Percentiles rank a stretch among this genome's conserved stretches.
Conservation (phyloP, 2,888 invertebrate genomes). For the Himalopsyche tibetana region DNA sequence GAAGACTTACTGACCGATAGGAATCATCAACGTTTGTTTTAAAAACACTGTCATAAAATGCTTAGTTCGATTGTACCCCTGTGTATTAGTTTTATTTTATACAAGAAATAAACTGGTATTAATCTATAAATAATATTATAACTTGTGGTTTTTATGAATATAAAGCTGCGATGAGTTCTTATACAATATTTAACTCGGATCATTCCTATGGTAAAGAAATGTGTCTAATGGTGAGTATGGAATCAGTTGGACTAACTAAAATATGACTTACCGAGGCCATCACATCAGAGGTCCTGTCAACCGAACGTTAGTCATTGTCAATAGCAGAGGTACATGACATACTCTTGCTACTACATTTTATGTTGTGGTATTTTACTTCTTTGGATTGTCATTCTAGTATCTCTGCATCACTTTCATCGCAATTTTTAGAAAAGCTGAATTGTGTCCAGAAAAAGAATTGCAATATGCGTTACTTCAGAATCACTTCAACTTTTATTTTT, state of each 20-base stretch:
- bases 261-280: not conserved
- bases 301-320: not conserved
- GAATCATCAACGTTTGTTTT: slow-evolving; percentile 77
- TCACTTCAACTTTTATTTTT: too few relatives aligned
- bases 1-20: slow-evolving; percentile 79
- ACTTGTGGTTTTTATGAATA: slow-evolving; percentile 18
- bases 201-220: not conserved
- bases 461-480: too few relatives aligned
- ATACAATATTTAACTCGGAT: not conserved
- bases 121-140: slow-evolving; percentile 68
- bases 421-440: too few relatives aligned
- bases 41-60: slow-evolving; percentile 72
- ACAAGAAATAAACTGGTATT: slow-evolving; percentile 77
- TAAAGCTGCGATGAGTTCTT: not conserved
- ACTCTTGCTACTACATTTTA: too few relatives aligned
- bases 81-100: slow-evolving; percentile 80
- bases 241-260: not conserved
- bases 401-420: too few relatives aligned
- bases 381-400: too few relatives aligned
- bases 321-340: too few relatives aligned
- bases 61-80: slow-evolving; percentile 79
- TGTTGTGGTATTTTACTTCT: too few relatives aligned
- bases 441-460: too few relatives aligned
- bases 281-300: not conserved
- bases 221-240: not conserved